A percentile compares a stretch with the other conserved stretches of the same genome.
phyloP scores from a whole-genome alignment of 1,140 invertebrate genomes.

The Zaprionus lachaisei region DNA sequence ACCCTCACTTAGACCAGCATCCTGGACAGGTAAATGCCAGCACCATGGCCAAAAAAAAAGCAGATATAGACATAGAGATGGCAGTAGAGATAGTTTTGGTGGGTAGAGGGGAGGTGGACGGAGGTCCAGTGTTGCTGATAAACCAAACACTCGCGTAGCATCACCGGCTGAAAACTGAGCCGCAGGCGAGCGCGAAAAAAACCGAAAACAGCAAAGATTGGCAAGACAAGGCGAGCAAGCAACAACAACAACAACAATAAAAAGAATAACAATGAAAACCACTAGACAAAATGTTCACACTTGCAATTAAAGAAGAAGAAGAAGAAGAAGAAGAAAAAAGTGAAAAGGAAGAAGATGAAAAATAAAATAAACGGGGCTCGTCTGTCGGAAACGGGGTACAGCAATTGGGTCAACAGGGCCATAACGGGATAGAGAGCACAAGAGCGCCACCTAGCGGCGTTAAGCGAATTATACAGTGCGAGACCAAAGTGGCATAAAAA shows the following conservation, averaged over 20 bases:
- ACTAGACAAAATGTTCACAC: slow-evolving; percentile 48
- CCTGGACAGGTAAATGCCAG: slow-evolving; percentile 19
- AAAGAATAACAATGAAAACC: slow-evolving; percentile 10
- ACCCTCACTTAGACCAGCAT: background rate
- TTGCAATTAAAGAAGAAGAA: slow-evolving; percentile 41
- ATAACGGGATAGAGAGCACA: slow-evolving; percentile 6
- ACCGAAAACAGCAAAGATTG: slow-evolving; percentile 13
- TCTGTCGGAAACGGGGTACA: slow-evolving; percentile 21
- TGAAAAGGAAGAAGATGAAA: slow-evolving; percentile 12
- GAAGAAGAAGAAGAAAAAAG: background rate
- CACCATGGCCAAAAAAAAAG: background rate
- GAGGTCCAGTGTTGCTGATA: slow-evolving; percentile 19
- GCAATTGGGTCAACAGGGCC: slow-evolving; percentile 72
- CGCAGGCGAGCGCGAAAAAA: slow-evolving; percentile 4
- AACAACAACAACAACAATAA: slow-evolving; percentile 12
- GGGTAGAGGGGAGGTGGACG: background rate
- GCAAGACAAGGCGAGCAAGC: slow-evolving; percentile 3
- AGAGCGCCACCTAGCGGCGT: slow-evolving; percentile 70
- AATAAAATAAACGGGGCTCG: background rate
- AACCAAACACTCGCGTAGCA: slow-evolving; percentile 60
- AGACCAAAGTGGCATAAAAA: slow-evolving; percentile 77
- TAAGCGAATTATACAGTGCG: slow-evolving; percentile 69
- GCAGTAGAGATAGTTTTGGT: background rate
- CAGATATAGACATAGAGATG: background rate
- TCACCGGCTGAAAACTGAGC: slow-evolving; percentile 24